A percentile compares a stretch with the other conserved stretches of the same genome.
These are phyloP conservation scores for Sebastes matsubarae DNA, from an alignment of 2,797 vertebrate species.

Conservation along the genomic window DNA sequence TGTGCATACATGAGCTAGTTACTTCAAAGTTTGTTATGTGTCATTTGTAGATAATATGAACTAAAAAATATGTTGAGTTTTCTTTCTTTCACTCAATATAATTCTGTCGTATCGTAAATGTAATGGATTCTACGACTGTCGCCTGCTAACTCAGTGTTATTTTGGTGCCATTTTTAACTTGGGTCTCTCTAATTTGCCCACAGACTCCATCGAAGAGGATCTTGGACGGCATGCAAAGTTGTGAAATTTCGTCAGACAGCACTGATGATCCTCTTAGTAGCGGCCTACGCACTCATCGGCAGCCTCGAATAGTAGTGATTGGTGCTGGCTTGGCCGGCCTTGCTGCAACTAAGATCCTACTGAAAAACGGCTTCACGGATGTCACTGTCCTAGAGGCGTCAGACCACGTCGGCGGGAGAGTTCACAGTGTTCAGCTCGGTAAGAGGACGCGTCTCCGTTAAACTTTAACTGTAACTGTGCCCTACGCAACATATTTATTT, in stretches of 20 bases:
- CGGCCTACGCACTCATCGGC: constrained; percentile 90
- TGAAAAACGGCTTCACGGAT: constrained; percentile 95
- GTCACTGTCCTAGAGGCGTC: constrained; percentile 97
- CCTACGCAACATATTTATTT: neutral
- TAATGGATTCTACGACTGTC: neutral
- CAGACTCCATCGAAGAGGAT: constrained; percentile 95
- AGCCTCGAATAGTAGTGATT: constrained; percentile 98
- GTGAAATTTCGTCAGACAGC: constrained; percentile 99
- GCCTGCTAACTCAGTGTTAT: neutral
- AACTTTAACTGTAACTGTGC: neutral
- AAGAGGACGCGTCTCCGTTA: constrained; percentile 49
- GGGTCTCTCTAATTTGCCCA: neutral
- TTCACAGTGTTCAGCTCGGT: constrained; percentile 95
- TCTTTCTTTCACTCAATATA: neutral
- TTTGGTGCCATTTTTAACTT: constrained; percentile 1
- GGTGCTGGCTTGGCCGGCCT: constrained; percentile 97
- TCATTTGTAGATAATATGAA: neutral
- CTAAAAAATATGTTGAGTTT: neutral
- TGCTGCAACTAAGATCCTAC: constrained; percentile 91
- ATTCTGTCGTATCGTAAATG: neutral
- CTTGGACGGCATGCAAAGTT: constrained; percentile 99
- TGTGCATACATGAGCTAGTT: neutral
- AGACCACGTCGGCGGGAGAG: constrained; percentile 93
- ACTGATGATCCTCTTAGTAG: constrained; percentile 99
- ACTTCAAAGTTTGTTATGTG: neutral